Percentiles rank a stretch among this genome's conserved stretches.
phyloP scores from a whole-genome alignment of 35 echinoderm and acorn worm species.

The Eucidaris tribuloides region DNA sequence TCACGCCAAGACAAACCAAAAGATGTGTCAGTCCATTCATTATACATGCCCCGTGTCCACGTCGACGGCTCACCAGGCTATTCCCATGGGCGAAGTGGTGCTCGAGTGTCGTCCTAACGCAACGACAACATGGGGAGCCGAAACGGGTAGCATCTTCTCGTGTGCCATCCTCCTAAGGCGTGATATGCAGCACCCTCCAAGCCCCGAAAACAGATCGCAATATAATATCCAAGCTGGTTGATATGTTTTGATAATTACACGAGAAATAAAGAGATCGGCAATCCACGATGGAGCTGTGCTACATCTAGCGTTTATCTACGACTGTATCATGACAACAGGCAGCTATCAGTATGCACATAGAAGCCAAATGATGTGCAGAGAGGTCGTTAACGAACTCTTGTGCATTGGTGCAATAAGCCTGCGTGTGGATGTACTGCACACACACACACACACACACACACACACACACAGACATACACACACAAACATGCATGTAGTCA shows the following conservation, averaged over 20 bases:
- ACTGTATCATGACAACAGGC: no score
- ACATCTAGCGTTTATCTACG: no score
- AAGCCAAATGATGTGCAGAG: no score
- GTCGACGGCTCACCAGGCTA: background rate
- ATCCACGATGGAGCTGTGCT: no score
- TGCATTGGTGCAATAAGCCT: no score
- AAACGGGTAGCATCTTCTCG: background rate
- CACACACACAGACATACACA: background rate
- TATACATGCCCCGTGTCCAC: slow-evolving; percentile 22
- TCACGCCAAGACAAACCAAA: background rate
- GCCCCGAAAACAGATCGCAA: background rate
- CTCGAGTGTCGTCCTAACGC: background rate
- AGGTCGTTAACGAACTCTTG: no score
- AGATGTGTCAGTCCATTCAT: slow-evolving; percentile 20
- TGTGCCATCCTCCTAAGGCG: slow-evolving; percentile 8
- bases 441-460: slow-evolving; percentile 6
- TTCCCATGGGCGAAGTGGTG: background rate
- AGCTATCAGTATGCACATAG: no score
- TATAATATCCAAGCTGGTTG: no score
- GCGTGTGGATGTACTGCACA: no score
- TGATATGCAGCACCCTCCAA: background rate
- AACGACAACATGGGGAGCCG: background rate
- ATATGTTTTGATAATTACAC: no score
- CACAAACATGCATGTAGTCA: background rate
- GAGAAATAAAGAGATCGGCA: no score